phyloP scores from a whole-genome alignment of 2,797 vertebrate species.

The Hydrolagus colliei region DNA sequence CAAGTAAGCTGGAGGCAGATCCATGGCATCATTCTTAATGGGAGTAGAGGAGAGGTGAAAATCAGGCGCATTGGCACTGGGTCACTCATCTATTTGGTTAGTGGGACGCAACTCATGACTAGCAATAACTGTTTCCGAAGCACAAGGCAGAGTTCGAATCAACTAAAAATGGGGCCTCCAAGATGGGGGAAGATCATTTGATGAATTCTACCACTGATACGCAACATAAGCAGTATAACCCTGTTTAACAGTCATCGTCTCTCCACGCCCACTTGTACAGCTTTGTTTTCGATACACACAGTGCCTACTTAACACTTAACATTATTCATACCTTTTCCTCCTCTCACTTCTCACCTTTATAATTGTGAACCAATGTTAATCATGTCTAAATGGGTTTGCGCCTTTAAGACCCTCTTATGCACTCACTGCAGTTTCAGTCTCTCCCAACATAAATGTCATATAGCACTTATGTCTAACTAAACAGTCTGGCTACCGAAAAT shows the following conservation, averaged over 20 bases:
- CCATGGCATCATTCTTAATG: too few species aligned
- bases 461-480: neutral
- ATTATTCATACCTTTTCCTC: neutral
- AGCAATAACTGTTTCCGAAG: too few species aligned
- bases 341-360: neutral
- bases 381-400: neutral
- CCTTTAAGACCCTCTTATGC: neutral
- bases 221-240: too few species aligned
- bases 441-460: neutral
- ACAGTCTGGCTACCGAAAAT: neutral
- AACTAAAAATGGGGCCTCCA: too few species aligned
- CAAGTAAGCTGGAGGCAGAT: too few species aligned
- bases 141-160: too few species aligned
- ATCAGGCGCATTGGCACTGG: too few species aligned
- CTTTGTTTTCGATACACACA: neutral
- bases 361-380: neutral
- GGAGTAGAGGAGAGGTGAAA: too few species aligned
- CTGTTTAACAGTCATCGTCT: neutral
- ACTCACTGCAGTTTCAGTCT: neutral
- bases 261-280: neutral
- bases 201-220: too few species aligned
- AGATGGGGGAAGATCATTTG: too few species aligned
- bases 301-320: neutral
- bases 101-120: too few species aligned
- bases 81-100: too few species aligned